A percentile compares a stretch with the other conserved stretches of the same genome.
Evolutionary conservation across 30 jellyfish, hydroid and myxozoan genomes (phyloP).

Genomic region (Aurelia coerulea): DNA sequence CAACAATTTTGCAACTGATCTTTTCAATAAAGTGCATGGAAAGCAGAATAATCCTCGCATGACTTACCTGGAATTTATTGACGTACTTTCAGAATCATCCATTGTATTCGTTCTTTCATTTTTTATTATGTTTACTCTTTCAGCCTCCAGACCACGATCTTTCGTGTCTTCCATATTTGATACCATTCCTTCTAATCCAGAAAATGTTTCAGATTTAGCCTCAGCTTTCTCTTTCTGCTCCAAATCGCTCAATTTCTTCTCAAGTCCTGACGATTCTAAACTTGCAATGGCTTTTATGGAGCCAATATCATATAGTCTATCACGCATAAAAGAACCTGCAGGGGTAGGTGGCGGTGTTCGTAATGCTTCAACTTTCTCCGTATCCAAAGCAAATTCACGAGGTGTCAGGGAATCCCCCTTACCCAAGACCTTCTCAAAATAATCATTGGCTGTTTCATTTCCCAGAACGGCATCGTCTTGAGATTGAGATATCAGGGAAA

Average conservation of each 20-base stretch:
- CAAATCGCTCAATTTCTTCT: slow-evolving; percentile 17
- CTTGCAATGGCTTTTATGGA: neutral
- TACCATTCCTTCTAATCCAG: no score
- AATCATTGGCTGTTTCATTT: slow-evolving; percentile 22
- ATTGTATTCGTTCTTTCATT: neutral
- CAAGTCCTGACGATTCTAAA: slow-evolving; percentile 22
- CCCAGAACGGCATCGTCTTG: neutral
- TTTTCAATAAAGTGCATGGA: no score
- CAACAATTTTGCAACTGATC: no score
- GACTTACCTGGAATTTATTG: slow-evolving; percentile 36
- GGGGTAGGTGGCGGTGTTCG: slow-evolving; percentile 67
- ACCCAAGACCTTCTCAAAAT: slow-evolving; percentile 17
- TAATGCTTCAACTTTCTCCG: slow-evolving; percentile 1
- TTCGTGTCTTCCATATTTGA: no score
- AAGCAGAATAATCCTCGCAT: no score
- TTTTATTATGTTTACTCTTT: no score
- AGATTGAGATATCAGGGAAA: neutral
- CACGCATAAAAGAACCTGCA: slow-evolving; percentile 1
- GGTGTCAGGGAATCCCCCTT: slow-evolving; percentile 53
- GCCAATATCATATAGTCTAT: neutral
- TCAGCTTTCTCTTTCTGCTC: neutral
- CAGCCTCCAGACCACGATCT: no score
- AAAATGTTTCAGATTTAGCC: neutral
- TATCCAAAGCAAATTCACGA: neutral
- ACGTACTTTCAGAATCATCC: slow-evolving; percentile 25